Percentiles rank a stretch among this genome's conserved stretches.
Evolutionary conservation across 2,113 vertebrate genomes (phyloP).

Genomic region (Thermophis baileyi): DNA sequence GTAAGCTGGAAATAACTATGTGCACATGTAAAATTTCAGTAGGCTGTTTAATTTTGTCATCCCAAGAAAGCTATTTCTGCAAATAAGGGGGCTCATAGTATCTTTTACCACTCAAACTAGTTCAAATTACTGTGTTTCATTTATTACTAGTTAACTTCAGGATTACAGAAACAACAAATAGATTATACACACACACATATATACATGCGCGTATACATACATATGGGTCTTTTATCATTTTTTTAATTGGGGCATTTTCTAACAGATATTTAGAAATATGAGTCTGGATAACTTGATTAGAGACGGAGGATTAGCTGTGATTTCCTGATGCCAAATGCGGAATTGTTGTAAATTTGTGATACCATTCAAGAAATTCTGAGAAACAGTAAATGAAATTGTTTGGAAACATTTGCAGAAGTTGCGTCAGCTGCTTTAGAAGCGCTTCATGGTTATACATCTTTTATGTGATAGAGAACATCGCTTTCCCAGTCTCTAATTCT

Average conservation of each 20-base stretch:
- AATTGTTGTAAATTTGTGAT: background rate
- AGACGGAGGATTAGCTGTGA: background rate
- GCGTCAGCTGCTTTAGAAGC: background rate
- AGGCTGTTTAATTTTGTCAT: background rate
- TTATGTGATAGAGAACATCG: background rate
- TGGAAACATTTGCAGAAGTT: slow-evolving; percentile 1
- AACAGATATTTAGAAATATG: background rate
- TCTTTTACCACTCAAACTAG: background rate
- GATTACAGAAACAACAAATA: background rate
- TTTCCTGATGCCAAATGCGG: background rate
- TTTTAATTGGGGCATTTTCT: background rate
- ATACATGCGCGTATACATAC: background rate
- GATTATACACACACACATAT: background rate
- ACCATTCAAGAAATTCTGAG: background rate
- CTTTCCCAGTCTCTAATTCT: background rate
- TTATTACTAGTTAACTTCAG: background rate
- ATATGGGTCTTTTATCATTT: background rate
- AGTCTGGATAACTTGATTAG: background rate
- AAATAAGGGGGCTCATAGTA: no score
- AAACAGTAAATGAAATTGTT: background rate
- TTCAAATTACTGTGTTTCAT: background rate
- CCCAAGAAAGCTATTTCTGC: background rate
- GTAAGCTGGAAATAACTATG: background rate
- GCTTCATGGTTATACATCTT: background rate
- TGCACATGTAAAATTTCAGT: no score